Evolutionary conservation across 2,113 vertebrate species (phyloP).

Genomic region (Notothenia coriiceps): DNA sequence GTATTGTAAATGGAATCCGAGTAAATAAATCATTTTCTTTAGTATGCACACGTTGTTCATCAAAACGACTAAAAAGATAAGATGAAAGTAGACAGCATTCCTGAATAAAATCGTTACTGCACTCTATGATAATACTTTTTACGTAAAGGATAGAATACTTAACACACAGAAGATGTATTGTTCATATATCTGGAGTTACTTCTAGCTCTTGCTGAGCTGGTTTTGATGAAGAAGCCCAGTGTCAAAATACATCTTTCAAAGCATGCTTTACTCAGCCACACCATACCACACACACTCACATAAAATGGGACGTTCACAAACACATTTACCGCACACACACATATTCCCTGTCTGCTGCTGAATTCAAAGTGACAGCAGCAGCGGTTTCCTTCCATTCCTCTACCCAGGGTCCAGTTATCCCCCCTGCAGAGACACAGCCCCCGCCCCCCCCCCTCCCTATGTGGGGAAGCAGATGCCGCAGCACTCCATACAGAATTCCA

Average conservation of each 20-base stretch:
- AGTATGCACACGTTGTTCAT: constrained; percentile 19
- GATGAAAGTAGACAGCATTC: constrained; percentile 54
- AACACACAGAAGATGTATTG: constrained; percentile 44
- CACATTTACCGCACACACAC: constrained; percentile 21
- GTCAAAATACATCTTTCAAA: constrained; percentile 58
- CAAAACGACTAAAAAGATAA: constrained; percentile 30
- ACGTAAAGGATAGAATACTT: constrained; percentile 49
- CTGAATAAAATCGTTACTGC: constrained; percentile 50
- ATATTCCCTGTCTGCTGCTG: constrained; percentile 32
- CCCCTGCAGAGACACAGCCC: background rate
- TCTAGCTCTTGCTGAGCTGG: constrained; percentile 47
- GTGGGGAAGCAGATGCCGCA: constrained; percentile 99
- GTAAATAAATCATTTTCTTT: constrained; percentile 30
- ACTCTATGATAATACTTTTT: constrained; percentile 58
- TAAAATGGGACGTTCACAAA: background rate
- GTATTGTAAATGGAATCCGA: constrained; percentile 21
- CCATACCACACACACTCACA: constrained; percentile 3
- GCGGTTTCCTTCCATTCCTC: constrained; percentile 49
- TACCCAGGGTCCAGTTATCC: constrained; percentile 34
- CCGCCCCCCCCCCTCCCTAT: constrained; percentile 72
- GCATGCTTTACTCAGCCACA: constrained; percentile 28
- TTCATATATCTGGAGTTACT: constrained; percentile 59
- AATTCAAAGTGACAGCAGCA: constrained; percentile 52
- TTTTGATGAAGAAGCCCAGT: constrained; percentile 62
- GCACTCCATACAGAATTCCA: constrained; percentile 99